Evolutionary conservation across 64 coral and sea anemone species (phyloP).

Genomic region (Stylophora pistillata): DNA sequence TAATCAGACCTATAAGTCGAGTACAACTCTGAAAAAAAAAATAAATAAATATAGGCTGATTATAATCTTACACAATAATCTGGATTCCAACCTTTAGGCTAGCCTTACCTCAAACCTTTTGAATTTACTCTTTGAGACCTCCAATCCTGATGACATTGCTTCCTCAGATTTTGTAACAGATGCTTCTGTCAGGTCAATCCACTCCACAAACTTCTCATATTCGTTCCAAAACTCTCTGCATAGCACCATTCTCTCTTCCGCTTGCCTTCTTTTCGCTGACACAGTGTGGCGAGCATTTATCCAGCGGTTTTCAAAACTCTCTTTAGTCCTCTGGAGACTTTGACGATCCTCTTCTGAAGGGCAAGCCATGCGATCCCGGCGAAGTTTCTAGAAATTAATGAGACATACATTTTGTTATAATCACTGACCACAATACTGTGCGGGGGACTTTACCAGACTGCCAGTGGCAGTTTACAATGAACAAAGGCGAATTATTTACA

Average conservation of each 20-base stretch:
- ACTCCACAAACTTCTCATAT: conserved; percentile 85
- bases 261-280: conserved; percentile 59
- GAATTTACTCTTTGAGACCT: conserved; percentile 63
- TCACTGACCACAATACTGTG: too few species aligned
- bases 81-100: not conserved
- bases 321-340: conserved; percentile 63
- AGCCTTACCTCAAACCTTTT: conserved; percentile 73
- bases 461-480: too few species aligned
- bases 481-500: too few species aligned
- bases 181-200: conserved; percentile 70
- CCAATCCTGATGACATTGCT: conserved; percentile 51
- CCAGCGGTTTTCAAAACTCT: conserved; percentile 98
- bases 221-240: conserved; percentile 95
- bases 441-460: too few species aligned
- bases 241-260: conserved; percentile 75
- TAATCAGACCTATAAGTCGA: too few species aligned
- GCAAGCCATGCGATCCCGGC: conserved; percentile 78
- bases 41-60: too few species aligned
- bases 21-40: too few species aligned
- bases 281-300: conserved; percentile 76
- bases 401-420: not conserved
- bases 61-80: too few species aligned
- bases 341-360: conserved; percentile 68
- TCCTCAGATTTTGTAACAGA: conserved; percentile 48
- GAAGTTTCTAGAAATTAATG: conserved; percentile 72